phyloP scores from a whole-genome alignment of 2,888 invertebrate genomes.

The Gerosis bhagava region DNA sequence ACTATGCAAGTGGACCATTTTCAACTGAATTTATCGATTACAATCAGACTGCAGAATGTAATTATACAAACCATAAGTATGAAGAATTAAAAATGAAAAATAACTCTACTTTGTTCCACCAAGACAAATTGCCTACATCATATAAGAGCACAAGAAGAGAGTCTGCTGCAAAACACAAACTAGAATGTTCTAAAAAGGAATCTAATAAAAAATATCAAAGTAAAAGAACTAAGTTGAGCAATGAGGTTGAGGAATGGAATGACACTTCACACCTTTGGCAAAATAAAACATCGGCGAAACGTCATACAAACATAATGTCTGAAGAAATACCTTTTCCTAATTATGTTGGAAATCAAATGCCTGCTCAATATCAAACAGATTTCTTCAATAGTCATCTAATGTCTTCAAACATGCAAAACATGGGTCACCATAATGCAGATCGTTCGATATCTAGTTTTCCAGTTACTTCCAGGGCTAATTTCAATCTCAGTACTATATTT shows the following conservation, averaged over 20 bases:
- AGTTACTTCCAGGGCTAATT: conserved; percentile 84
- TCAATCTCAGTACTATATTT: conserved; percentile 92
- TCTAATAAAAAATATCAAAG: conserved; percentile 69
- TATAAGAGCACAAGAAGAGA: conserved; percentile 67
- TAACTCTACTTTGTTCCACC: conserved; percentile 53
- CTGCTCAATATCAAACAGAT: conserved; percentile 68
- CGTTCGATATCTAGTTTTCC: conserved; percentile 63
- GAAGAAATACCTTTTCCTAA: conserved; percentile 70
- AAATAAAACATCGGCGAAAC: conserved; percentile 59
- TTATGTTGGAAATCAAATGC: conserved; percentile 68
- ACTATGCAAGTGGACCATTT: conserved; percentile 65
- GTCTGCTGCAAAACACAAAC: conserved; percentile 67
- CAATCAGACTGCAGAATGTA: conserved; percentile 68
- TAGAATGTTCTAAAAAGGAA: conserved; percentile 76
- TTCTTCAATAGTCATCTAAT: conserved; percentile 70
- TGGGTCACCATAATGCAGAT: conserved; percentile 59
- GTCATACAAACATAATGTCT: conserved; percentile 59
- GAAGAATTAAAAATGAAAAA: conserved; percentile 71
- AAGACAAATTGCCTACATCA: conserved; percentile 58
- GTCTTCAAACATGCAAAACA: conserved; percentile 64
- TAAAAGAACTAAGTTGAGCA: conserved; percentile 61
- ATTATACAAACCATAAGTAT: conserved; percentile 69
- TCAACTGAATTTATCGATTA: conserved; percentile 71
- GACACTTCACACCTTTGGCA: conserved; percentile 68
- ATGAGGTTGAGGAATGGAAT: conserved; percentile 68